Base-by-base conservation (phyloP, 2,797 vertebrate species). In the Champsocephalus gunnari region DNA sequence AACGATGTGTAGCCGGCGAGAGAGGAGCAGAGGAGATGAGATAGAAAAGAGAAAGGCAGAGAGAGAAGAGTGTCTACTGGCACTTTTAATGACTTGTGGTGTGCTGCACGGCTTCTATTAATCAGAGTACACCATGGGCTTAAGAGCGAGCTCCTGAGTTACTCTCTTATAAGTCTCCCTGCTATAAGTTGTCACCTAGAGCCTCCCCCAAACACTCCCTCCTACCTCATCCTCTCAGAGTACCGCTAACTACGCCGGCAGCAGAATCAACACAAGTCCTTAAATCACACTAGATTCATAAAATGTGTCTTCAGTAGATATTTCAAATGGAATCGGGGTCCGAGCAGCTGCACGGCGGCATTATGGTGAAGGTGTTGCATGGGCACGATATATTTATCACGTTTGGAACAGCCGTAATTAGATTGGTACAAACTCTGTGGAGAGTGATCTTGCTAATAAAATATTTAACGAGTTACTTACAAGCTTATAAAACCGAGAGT, bases 1-100 rank as follows among this genome's bases (percentile, higher is more conserved):
- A 93, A 94, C 81, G 90, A 90, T 83, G 88, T 90, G 89, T 47
- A 77, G 89, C 79, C 59, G 63, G 69, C 82, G 78, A 71, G 82
- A 79, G 82, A 79, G 80, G 83, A 77, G 82, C 72, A 16, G 77
- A 82, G 80, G 75, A 83, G 84, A 85, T 75, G 67, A 83, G 90
- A 92, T 91, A 91, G 87, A 90, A 88, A 90, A 90, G 81, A 74
- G 32, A 79, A 81, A 41, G 83, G 90, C 66, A 14, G 61, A 90
- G 82, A 66, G 66, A 77, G 69, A 64, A 70, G 56, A 85, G 83
- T 76, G 87, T 92, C 89, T 92, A 86, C 91, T 91, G 88, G 91
- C 90, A 92, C 89, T 93, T 92, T 93, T 93, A 95, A 95, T 94
- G 92, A 94, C 94, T 92, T 91, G 92, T 84, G 89, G 91, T 88